Conservation (phyloP, 2,888 invertebrate species). For the Strigamia crassipes region DNA sequence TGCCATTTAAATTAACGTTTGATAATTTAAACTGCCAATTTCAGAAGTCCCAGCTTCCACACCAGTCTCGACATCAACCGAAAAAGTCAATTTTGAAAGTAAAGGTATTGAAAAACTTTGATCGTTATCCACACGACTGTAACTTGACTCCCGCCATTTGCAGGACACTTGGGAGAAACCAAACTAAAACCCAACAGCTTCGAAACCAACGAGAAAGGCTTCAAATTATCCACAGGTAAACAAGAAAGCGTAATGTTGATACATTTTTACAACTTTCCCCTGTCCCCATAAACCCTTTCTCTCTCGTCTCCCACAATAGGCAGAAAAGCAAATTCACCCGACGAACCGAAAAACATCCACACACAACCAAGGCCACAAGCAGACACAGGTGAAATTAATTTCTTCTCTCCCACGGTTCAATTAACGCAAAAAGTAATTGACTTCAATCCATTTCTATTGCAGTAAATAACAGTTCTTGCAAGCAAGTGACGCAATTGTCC, state of each 20-base stretch:
- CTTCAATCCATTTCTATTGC: neutral
- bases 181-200: neutral
- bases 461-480: constrained; percentile 21
- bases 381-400: constrained; percentile 19
- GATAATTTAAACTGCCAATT: neutral
- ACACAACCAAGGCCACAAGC: constrained; percentile 6
- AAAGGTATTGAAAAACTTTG: constrained; percentile 12
- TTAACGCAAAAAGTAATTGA: neutral
- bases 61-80: constrained; percentile 13
- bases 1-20: neutral
- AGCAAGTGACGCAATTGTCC: constrained; percentile 21
- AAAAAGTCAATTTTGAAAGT: constrained; percentile 28
- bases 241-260: neutral
- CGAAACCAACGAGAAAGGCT: constrained; percentile 10
- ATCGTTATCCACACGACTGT: neutral
- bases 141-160: neutral
- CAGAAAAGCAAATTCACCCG: neutral
- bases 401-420: neutral
- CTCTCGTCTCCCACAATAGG: neutral
- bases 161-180: constrained; percentile 32
- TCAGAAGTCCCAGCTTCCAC: constrained; percentile 20
- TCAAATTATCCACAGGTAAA: neutral
- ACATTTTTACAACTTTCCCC: neutral
- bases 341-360: neutral
- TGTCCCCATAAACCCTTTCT: neutral